Percentiles rank a stretch among this genome's conserved stretches.
These are phyloP conservation scores for Laupala kohalensis DNA, from an alignment of 1,140 invertebrate genomes.

Conservation along the genomic window DNA sequence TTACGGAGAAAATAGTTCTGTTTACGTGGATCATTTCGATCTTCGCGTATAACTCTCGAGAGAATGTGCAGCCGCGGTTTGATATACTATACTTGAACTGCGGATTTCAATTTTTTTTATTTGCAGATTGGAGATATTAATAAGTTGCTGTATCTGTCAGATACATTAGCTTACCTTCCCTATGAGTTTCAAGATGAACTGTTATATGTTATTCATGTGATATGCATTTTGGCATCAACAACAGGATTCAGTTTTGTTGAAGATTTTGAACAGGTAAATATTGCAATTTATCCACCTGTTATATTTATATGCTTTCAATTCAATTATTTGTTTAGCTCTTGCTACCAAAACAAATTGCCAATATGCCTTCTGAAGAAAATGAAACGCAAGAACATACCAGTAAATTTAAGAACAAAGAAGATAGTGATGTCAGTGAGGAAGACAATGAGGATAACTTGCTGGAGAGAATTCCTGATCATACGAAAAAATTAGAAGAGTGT, in stretches of 20 bases:
- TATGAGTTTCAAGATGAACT: constrained; percentile 96
- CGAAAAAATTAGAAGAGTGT: background rate
- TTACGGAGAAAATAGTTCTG: too few relatives aligned
- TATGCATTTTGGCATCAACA: constrained; percentile 50
- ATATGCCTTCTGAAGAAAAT: background rate
- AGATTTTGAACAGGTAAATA: background rate
- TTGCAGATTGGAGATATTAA: constrained; percentile 73
- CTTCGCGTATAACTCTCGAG: too few relatives aligned
- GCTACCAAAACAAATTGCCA: too few relatives aligned
- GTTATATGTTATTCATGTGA: constrained; percentile 93
- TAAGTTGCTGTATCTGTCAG: constrained; percentile 91
- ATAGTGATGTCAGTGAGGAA: background rate
- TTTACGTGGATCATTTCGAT: too few relatives aligned
- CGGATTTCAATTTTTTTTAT: too few relatives aligned
- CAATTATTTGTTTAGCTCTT: too few relatives aligned
- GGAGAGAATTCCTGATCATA: background rate
- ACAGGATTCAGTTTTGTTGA: background rate
- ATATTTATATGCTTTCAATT: too few relatives aligned
- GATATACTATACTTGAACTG: too few relatives aligned
- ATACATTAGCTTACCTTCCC: constrained; percentile 96
- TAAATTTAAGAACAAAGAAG: background rate
- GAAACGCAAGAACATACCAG: background rate
- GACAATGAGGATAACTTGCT: background rate
- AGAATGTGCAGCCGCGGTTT: too few relatives aligned
- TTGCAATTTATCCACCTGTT: too few relatives aligned